These are phyloP conservation scores for Epirrita christyi DNA, from an alignment of 2,888 invertebrate species.

Conservation along the genomic window DNA sequence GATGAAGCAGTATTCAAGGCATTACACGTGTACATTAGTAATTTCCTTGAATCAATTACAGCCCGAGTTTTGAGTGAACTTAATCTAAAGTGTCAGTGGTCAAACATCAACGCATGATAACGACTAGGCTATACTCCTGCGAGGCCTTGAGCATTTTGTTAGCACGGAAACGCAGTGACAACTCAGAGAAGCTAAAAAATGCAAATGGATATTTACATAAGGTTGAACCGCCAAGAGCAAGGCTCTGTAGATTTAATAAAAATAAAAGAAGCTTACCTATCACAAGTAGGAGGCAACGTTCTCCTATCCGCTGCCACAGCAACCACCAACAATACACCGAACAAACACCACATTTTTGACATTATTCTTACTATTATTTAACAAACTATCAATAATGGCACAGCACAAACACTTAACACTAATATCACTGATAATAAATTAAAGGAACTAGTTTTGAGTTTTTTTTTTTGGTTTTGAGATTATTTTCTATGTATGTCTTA, in stretches of 20 bases:
- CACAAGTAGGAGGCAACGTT: conserved; percentile 80
- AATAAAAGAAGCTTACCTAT: conserved; percentile 69
- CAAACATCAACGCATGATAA: too few relatives aligned
- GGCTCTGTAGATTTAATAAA: not conserved
- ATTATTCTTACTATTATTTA: conserved; percentile 48
- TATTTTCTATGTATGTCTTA: conserved; percentile 44
- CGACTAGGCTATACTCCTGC: too few relatives aligned
- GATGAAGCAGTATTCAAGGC: too few relatives aligned
- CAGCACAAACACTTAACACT: conserved; percentile 63
- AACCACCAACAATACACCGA: conserved; percentile 54
- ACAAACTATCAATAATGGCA: conserved; percentile 54
- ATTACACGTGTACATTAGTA: too few relatives aligned
- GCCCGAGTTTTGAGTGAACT: too few relatives aligned
- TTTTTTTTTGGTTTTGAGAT: conserved; percentile 42
- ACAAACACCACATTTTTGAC: conserved; percentile 60
- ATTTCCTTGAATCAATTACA: too few relatives aligned
- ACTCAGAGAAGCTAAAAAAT: too few relatives aligned
- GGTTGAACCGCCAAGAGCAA: too few relatives aligned
- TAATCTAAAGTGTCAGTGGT: too few relatives aligned
- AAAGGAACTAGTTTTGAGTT: conserved; percentile 54
- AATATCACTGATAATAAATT: conserved; percentile 72
- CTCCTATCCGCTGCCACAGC: conserved; percentile 68
- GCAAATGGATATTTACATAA: too few relatives aligned
- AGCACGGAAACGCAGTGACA: too few relatives aligned
- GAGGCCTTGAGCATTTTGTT: too few relatives aligned